Conservation (phyloP, 2,113 vertebrate genomes). For the Neodontobutis hainanensis region DNA sequence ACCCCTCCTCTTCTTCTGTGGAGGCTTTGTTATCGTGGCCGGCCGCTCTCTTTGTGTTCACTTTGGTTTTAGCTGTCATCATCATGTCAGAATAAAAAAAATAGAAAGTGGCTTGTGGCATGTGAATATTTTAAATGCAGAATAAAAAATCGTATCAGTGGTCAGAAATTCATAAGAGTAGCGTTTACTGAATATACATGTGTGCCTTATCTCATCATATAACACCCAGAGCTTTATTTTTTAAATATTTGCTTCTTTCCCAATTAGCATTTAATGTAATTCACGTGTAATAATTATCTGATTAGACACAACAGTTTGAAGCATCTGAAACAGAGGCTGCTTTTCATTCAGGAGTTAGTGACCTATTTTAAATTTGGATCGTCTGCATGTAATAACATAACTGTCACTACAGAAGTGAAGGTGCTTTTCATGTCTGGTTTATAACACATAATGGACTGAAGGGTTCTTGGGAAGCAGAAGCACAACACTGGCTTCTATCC, state of each 20-base stretch:
- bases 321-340: not conserved
- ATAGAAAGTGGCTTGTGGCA: not conserved
- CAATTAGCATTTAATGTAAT: not conserved
- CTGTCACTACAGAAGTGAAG: not conserved
- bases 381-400: not conserved
- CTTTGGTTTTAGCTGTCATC: constrained; percentile 47
- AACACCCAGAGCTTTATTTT: too few relatives aligned
- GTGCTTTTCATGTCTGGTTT: not conserved
- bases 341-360: constrained; percentile 2
- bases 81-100: constrained; percentile 35
- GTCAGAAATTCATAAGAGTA: too few relatives aligned
- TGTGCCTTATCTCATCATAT: too few relatives aligned
- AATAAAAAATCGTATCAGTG: not conserved
- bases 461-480: constrained; percentile 26
- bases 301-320: not conserved
- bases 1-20: constrained; percentile 34
- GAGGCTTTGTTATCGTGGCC: constrained; percentile 71
- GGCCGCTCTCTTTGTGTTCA: constrained; percentile 71
- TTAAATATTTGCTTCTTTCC: not conserved
- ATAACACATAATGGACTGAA: constrained; percentile 12
- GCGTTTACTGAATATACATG: too few relatives aligned
- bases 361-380: not conserved
- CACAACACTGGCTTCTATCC: constrained; percentile 12
- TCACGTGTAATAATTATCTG: constrained; percentile 1
- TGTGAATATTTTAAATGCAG: not conserved